phyloP scores from a whole-genome alignment of 2,888 invertebrate genomes.

The Drosophila merina region DNA sequence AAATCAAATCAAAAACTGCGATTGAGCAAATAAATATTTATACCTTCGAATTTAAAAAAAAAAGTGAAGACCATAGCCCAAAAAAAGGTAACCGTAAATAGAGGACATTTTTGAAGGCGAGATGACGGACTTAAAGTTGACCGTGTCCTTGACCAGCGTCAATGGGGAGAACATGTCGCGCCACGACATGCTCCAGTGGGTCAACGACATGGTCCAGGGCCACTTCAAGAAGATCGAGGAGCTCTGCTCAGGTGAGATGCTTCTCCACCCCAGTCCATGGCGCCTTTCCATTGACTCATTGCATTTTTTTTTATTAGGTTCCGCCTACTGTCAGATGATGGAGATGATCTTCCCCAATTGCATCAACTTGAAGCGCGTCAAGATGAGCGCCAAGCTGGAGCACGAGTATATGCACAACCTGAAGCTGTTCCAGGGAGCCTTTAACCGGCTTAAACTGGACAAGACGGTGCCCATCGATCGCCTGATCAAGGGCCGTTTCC shows the following conservation, averaged over 20 bases:
- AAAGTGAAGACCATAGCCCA: neutral
- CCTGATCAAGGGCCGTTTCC: conserved; percentile 98
- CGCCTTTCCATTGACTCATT: neutral
- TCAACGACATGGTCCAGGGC: conserved; percentile 96
- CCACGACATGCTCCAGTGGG: conserved; percentile 99
- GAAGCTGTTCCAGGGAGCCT: conserved; percentile 97
- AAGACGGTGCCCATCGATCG: conserved; percentile 86
- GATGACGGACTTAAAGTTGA: conserved; percentile 64
- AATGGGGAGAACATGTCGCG: conserved; percentile 95
- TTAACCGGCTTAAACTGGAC: conserved; percentile 97
- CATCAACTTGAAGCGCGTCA: conserved; percentile 95
- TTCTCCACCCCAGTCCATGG: neutral
- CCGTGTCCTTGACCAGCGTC: conserved; percentile 66
- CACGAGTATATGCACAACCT: conserved; percentile 99
- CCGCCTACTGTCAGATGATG: conserved; percentile 99
- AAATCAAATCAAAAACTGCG: neutral
- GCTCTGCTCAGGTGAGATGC: conserved; percentile 89
- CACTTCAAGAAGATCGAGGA: conserved; percentile 98
- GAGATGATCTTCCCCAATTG: conserved; percentile 97
- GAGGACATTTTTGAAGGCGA: conserved; percentile 10
- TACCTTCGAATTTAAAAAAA: neutral
- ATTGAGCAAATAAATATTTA: neutral
- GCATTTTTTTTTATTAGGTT: conserved; percentile 86
- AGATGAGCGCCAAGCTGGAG: conserved; percentile 98
- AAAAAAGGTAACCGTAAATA: conserved; percentile 25